Evolutionary conservation across 37 sponge, comb jelly and placozoan species (phyloP), one percentile per base, ranked within the genome.

Genomic region (Tethya wilhelma): DNA sequence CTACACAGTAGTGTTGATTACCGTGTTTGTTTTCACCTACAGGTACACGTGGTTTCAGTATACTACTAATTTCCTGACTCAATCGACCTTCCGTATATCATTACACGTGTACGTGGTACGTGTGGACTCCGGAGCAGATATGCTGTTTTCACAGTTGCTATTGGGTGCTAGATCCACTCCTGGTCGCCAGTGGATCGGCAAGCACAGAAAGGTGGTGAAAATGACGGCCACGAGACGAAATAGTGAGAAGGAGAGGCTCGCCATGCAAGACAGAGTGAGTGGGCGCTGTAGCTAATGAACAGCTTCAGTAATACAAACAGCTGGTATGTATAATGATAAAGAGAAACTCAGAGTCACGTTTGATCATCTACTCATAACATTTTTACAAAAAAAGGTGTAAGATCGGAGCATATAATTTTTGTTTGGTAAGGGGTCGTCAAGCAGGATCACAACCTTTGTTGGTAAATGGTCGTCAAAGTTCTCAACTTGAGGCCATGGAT

Each of bases 101-200:
- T 59, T 5, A 59, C 20, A 29, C 20, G 62, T 20, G 11, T 11
- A 49, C 17, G 55, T n/a, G n/a, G n/a, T n/a, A n/a, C n/a, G n/a
- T n/a, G n/a, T n/a, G n/a, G n/a, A n/a, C n/a, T n/a, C n/a, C n/a
- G n/a, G n/a, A n/a, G n/a, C n/a, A n/a, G n/a, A n/a, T n/a, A 87
- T 92, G 92, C 71, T 77, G 74, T 69, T 92, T 32, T 20, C 57
- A 0, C 1, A 23, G 42, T 0, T 83, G 0, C 36, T 87, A 66
- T 69, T 82, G 8, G 73, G 83, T 56, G 72, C 84, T 26, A 58
- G 92, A 26, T 79, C 69, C 37, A 79, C 77, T 36, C 92, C 92
- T 7, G 92, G 92, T 6, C 73, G 57, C 29, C 92, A 92, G 57
- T 87, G 88, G 88, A 79, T 69, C 7, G 92, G 92, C 29, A 92